Base-by-base conservation (phyloP, 92 coral and sea anemone genomes). In the Phymanthus crucifer region DNA sequence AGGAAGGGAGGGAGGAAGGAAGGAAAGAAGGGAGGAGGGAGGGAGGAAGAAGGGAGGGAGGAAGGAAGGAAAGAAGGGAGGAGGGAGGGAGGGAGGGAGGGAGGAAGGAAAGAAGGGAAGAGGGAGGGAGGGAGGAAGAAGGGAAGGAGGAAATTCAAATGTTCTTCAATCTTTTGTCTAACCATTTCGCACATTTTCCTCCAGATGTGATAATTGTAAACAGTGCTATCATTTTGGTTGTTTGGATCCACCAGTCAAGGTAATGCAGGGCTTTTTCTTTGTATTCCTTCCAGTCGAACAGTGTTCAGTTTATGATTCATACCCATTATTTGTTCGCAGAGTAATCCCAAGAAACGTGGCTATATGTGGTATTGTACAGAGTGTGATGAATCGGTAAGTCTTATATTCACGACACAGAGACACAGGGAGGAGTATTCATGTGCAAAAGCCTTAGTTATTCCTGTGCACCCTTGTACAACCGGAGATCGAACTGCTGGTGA, bases 331-430 rank as follows among this genome's bases (percentile, higher is more conserved):
- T 33, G 47, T 50, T 40, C 32, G 33, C 72, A 95, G 99, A 68
- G 91, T 37, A 95, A 93, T 38, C 99, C 99, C 40, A 95, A 95
- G 90, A 91, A 91, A 27, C 94, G 97, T 35, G 99, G 99, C 9
- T 95, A 95, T 35, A 89, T 90, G 83, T 95, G 99, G 99, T 93
- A 88, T 73, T 95, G 99, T 84, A 95, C 93, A 14, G 99, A 95
- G 4, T 95, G 99, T 52, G 99, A 95, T 70, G 99, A 95, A 52
- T 93, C 99, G 93, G 98, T 93, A 77, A 89, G 94, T 33, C 52
- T 18, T 58, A 7, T 29, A 27, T 54, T 54, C n/a, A 54, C 27
- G n/a, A 54, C 64, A 54, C 27, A 54, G 64, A 27, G 64, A 14
- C 0, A 33, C 68, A 54, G 32, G 6, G 35, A 2, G 24, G 71